These are phyloP conservation scores for Catocala nupta DNA, from an alignment of 2,888 invertebrate genomes.

Conservation along the genomic window DNA sequence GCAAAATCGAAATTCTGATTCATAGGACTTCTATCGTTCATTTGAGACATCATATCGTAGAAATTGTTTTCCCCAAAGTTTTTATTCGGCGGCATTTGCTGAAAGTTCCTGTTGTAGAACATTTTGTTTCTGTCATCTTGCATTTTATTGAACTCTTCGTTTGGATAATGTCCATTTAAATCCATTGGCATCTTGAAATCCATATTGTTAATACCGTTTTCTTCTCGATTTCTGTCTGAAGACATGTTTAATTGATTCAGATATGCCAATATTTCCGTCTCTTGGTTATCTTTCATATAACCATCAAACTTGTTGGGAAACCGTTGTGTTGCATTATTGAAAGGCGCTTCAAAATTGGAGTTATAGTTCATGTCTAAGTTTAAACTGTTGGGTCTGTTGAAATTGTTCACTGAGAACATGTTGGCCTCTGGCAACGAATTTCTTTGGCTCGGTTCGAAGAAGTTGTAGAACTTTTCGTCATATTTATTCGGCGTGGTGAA, in stretches of 20 bases:
- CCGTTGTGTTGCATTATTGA: conserved; percentile 63
- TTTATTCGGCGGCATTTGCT: conserved; percentile 68
- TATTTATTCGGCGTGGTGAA: conserved; percentile 75
- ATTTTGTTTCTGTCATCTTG: conserved; percentile 74
- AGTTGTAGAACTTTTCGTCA: conserved; percentile 79
- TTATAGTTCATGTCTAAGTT: conserved; percentile 77
- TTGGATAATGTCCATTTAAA: conserved; percentile 71
- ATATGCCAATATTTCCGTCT: conserved; percentile 73
- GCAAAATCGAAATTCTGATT: conserved; percentile 74
- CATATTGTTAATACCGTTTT: conserved; percentile 64
- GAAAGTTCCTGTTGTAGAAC: conserved; percentile 71
- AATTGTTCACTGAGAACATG: conserved; percentile 70
- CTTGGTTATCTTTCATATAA: conserved; percentile 70
- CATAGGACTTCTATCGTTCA: conserved; percentile 67
- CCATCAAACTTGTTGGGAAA: conserved; percentile 68
- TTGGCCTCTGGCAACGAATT: conserved; percentile 78
- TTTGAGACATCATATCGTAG: conserved; percentile 73
- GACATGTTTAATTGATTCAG: conserved; percentile 74
- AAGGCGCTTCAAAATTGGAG: conserved; percentile 64
- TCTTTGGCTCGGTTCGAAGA: conserved; percentile 82
- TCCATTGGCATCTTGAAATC: conserved; percentile 77
- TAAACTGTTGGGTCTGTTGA: conserved; percentile 75
- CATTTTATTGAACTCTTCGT: conserved; percentile 66
- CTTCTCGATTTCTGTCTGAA: conserved; percentile 68
- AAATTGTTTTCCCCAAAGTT: conserved; percentile 70